Percentiles rank a stretch among this genome's conserved stretches.
Evolutionary conservation across 1,140 invertebrate species (phyloP).

Genomic region (Bombus fervidus): DNA sequence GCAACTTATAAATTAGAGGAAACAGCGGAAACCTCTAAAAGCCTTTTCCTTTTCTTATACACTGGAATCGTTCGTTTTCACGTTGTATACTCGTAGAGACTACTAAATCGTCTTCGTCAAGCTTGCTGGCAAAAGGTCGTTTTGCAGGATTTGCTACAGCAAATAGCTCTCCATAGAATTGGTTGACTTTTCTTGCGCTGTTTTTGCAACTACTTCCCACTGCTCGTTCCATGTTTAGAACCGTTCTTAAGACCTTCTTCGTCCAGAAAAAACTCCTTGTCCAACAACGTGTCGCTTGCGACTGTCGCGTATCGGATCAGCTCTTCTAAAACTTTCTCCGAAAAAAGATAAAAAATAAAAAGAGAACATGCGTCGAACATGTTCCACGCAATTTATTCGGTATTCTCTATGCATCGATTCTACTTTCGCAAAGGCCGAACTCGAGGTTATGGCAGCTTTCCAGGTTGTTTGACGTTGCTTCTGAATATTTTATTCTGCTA

Average conservation of each 20-base stretch:
- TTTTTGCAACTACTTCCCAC: conserved; percentile 17
- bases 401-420: neutral
- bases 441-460: neutral
- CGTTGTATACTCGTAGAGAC: neutral
- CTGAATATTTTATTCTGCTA: neutral
- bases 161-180: conserved; percentile 30
- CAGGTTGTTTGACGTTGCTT: neutral
- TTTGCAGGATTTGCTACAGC: conserved; percentile 26
- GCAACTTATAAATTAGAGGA: neutral
- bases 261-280: too few species aligned
- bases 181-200: neutral
- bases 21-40: neutral
- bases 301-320: too few species aligned
- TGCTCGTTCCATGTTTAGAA: neutral
- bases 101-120: neutral
- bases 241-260: neutral
- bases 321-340: neutral
- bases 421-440: neutral
- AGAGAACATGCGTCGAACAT: neutral
- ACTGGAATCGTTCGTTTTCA: neutral
- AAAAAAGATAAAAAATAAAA: neutral
- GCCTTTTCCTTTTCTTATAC: neutral
- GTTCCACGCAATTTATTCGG: neutral
- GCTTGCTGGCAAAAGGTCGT: conserved; percentile 21
- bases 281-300: neutral